Evolutionary conservation across 2,113 vertebrate species (phyloP).

Genomic region (Entomyzon cyanotis): DNA sequence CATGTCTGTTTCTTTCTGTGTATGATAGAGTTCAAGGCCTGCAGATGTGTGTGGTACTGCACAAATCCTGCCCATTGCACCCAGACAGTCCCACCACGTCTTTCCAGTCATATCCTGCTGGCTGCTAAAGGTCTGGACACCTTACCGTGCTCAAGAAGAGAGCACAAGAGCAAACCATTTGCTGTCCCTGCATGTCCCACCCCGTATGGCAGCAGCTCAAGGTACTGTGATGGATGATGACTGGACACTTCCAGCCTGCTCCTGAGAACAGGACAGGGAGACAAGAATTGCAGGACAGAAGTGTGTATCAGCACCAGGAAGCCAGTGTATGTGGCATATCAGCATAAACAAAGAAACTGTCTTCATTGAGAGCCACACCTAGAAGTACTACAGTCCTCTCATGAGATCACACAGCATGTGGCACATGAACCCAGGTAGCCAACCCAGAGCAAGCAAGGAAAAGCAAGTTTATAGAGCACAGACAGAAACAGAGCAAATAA

Average conservation of each 20-base stretch:
- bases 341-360: conserved; percentile 37
- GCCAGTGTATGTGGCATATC: neutral
- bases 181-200: neutral
- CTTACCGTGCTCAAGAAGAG: neutral
- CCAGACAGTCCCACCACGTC: neutral
- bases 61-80: neutral
- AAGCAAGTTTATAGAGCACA: neutral
- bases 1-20: neutral
- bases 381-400: neutral
- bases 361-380: conserved; percentile 30
- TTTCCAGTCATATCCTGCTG: neutral
- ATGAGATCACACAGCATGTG: neutral
- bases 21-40: neutral
- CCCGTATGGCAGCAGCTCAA: neutral
- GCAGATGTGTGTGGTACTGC: neutral
- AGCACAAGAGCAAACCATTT: neutral
- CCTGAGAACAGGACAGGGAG: neutral
- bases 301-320: neutral
- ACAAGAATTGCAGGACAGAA: neutral
- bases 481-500: neutral
- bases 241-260: neutral
- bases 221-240: neutral
- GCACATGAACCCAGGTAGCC: neutral
- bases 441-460: neutral
- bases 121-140: neutral